Conservation (phyloP, 64 coral and sea anemone genomes). For the Porites lutea region DNA sequence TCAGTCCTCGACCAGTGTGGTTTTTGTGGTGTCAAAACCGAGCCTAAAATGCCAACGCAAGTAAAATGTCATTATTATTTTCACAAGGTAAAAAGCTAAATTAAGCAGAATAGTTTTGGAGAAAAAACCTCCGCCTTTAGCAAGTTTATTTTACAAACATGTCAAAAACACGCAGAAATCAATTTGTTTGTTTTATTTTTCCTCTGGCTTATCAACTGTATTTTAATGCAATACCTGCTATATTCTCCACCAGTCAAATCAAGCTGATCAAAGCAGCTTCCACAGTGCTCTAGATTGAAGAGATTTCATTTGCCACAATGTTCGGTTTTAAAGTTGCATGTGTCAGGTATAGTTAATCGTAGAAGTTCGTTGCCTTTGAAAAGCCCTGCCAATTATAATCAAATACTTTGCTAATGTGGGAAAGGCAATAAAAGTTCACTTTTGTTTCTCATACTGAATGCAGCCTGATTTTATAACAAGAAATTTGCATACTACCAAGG, state of each 20-base stretch:
- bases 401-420: background rate
- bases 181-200: background rate
- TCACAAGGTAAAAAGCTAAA: conserved; percentile 1
- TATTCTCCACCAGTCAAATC: background rate
- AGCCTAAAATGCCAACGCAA: background rate
- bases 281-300: background rate
- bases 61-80: too few relatives aligned
- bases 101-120: background rate
- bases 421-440: background rate
- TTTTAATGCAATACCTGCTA: background rate
- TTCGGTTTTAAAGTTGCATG: background rate
- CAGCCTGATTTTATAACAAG: background rate
- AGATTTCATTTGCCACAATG: background rate
- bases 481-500: background rate
- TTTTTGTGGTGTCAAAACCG: conserved; percentile 2
- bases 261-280: too few relatives aligned
- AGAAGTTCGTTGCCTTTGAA: too few relatives aligned
- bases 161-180: background rate
- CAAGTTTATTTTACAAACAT: background rate
- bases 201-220: background rate
- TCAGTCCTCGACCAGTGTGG: background rate
- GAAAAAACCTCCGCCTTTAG: background rate
- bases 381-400: background rate
- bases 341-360: too few relatives aligned
- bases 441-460: background rate